Base-by-base conservation (phyloP, 2,888 invertebrate species). In the Nemoura dubitans region DNA sequence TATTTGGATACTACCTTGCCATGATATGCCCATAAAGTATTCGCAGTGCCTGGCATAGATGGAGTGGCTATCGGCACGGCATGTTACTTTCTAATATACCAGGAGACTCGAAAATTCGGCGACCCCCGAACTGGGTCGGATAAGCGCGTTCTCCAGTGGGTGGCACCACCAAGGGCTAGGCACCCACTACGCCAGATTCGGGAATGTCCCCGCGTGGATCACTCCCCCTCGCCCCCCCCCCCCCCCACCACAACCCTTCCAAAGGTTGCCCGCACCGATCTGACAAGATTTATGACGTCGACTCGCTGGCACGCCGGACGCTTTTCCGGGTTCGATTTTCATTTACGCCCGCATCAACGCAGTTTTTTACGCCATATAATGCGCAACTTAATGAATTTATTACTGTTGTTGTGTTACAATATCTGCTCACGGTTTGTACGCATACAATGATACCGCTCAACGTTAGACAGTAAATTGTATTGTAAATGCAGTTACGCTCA, bases 21-120 rank as follows among this genome's bases (percentile, higher is more conserved):
- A 36, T 36, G 10, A 36, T 36, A 36, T 36, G 36, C 36, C 36
- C 10, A 36, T 36, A 36, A 3, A 36, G 36, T 86, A 86, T 78
- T 83, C n/a, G 27, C 30, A 83, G n/a, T n/a, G n/a, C n/a, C n/a
- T 29, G 5, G 36, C 36, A 36, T 21, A 86, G 84, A 59, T 59
- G 21, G 21, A 36, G 36, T 36, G 10, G 16, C 3, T 59, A 16
- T 59, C 14, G 59, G 21, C 59, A 59, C 14, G 59, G 10, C 59
- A 59, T 59, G 59, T 14, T 21, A 59, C 59, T 16, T 10, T 1
- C 59, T 21, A 21, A 36, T 36, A n/a, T n/a, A n/a, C n/a, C n/a
- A 3, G 36, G 36, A 36, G 36, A 36, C 10, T 6, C 36, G 36
- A 21, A 59, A 59, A 59, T 21, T 59, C 59, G 21, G 59, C 59